Evolutionary conservation across 2,888 invertebrate genomes (phyloP).

Genomic region (Andrena haemorrhoa): DNA sequence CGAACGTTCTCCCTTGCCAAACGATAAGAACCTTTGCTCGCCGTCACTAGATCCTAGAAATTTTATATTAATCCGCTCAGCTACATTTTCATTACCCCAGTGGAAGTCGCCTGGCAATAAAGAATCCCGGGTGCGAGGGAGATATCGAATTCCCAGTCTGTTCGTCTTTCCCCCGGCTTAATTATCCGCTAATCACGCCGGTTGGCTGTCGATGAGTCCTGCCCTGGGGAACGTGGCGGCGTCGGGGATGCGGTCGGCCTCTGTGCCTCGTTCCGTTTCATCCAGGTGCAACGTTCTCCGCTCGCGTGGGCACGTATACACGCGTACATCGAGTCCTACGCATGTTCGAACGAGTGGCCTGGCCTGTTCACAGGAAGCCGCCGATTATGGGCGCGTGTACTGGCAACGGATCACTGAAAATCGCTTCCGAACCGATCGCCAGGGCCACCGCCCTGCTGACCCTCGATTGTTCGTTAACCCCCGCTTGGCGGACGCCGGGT

Average conservation of each 20-base stretch:
- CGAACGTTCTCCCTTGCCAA: no score
- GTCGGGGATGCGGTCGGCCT: conserved; percentile 16
- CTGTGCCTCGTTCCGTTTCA: conserved; percentile 31
- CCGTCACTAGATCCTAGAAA: conserved; percentile 2
- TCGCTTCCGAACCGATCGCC: conserved; percentile 40
- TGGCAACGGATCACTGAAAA: conserved; percentile 38
- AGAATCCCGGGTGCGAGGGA: neutral
- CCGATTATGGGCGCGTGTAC: conserved; percentile 40
- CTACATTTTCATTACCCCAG: neutral
- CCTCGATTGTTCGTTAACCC: neutral
- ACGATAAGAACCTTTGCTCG: neutral
- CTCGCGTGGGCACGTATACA: conserved; percentile 45
- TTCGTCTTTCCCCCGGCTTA: conserved; percentile 27
- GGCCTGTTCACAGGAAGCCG: conserved; percentile 39
- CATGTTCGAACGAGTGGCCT: conserved; percentile 37
- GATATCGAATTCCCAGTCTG: conserved; percentile 26
- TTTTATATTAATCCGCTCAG: conserved; percentile 7
- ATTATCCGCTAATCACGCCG: conserved; percentile 45
- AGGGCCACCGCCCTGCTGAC: neutral
- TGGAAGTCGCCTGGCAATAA: neutral
- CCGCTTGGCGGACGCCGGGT: no score
- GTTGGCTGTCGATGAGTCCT: conserved; percentile 30
- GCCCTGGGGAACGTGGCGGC: neutral
- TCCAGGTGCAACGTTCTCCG: conserved; percentile 50
- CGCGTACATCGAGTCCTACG: conserved; percentile 46